Base-by-base conservation (phyloP, 2,113 vertebrate species). In the Corythoichthys haematopterus region DNA sequence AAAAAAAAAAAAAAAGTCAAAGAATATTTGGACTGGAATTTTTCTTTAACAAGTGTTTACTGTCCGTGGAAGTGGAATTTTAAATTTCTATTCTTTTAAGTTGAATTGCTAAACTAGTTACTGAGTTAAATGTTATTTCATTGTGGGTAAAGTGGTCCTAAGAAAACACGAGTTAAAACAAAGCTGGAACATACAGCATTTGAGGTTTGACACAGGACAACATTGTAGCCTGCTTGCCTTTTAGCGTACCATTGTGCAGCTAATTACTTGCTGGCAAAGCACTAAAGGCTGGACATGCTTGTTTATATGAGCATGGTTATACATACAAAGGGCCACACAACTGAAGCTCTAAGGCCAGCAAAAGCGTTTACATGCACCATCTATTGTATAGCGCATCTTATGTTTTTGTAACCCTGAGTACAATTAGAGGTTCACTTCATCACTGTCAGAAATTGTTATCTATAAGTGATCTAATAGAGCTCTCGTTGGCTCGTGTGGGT, bases 391-490 rank as follows among this genome's bases (percentile, higher is more conserved):
- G 64, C 65, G 56, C 62, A 52, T 59, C 40, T 53, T 72, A 71
- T 75, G 67, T 82, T 77, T 81, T 71, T 68, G 59, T 65, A 63
- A 71, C 66, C 56, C 13, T 35, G 55, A 68, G 28, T 67, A 76
- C 66, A 75, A 70, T 45, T 79, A 48, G 48, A 57, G 28, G 69
- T 82, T 80, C 3, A 60, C 81, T 65, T 80, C 64, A 74, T 80
- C 64, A 58, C 75, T 81, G 81, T 84, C 84, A 84, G 79, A 60
- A 84, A 71, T 52, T 38, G 65, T 55, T 61, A 60, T 56, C 71
- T 28, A 48, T 16, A 1, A 45, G 51, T 83, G 81, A 84, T 81
- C 77, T 82, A 70, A 88, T 83, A 51, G 76, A 66, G 68, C 70
- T 77, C 69, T 63, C 69, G 58, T 81, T 70, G 14, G 74, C 13